These are phyloP conservation scores for Chelonoidis abingdonii DNA, from an alignment of 2,113 vertebrate species.

Conservation along the genomic window DNA sequence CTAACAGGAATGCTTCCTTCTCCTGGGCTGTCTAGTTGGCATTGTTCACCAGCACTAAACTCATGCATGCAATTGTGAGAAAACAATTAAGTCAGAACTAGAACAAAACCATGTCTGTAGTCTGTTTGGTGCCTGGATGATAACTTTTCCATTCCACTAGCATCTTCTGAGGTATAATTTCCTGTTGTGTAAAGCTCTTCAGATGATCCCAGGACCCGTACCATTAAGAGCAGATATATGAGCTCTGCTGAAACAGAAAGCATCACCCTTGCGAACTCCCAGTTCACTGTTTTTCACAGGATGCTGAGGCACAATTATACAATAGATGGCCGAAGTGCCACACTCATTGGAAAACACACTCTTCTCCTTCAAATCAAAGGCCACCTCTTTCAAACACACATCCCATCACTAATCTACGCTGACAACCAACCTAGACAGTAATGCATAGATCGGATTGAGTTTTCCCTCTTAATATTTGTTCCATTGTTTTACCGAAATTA, in stretches of 20 bases:
- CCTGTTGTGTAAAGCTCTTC: conserved; percentile 15
- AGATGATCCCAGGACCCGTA: background rate
- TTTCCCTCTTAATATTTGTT: background rate
- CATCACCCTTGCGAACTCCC: background rate
- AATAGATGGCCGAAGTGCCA: fast-evolving
- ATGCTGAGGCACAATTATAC: background rate
- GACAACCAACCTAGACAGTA: background rate
- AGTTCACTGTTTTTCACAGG: background rate
- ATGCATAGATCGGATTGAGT: background rate
- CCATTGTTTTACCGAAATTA: background rate
- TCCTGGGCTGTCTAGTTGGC: no score
- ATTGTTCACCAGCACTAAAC: no score
- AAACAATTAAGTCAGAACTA: no score
- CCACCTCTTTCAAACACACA: background rate
- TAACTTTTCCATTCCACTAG: no score
- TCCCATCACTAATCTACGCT: background rate
- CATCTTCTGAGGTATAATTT: background rate
- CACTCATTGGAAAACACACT: background rate
- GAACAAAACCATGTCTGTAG: no score
- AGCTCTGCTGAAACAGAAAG: background rate
- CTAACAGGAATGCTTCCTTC: no score
- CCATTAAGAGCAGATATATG: conserved; percentile 1
- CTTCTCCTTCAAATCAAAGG: background rate
- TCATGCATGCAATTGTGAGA: no score
- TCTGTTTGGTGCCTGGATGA: no score